phyloP scores from a whole-genome alignment of 2,888 invertebrate genomes.

The Abrostola triplasia region DNA sequence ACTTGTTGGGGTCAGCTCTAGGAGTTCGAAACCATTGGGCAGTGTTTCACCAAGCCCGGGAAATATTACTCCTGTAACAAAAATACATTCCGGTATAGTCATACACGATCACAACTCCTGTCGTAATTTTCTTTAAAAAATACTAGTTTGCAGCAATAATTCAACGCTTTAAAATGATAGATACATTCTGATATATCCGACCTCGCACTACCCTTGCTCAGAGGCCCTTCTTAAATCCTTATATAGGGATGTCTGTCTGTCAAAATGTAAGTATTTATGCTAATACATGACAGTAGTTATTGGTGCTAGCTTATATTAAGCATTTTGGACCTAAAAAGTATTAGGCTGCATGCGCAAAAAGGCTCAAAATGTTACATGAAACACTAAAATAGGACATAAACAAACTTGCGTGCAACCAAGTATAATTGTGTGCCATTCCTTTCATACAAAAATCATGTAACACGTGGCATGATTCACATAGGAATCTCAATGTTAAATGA shows the following conservation, averaged over 20 bases:
- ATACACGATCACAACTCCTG: too few species aligned
- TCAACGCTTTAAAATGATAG: too few species aligned
- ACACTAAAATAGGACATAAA: conserved; percentile 6
- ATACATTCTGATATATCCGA: too few species aligned
- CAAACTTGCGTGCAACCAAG: conserved; percentile 12
- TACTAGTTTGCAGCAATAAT: too few species aligned
- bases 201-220: too few species aligned
- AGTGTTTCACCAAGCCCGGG: conserved; percentile 95
- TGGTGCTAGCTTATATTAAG: too few species aligned
- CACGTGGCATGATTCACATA: conserved; percentile 18
- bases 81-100: conserved; percentile 3
- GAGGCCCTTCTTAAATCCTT: too few species aligned
- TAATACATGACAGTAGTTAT: too few species aligned
- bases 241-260: too few species aligned
- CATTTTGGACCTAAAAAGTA: too few species aligned
- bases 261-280: too few species aligned
- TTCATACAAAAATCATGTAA: conserved; percentile 9
- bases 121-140: too few species aligned
- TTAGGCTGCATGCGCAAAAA: neutral
- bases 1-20: conserved; percentile 94
- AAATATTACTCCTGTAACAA: conserved; percentile 88
- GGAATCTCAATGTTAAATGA: conserved; percentile 37
- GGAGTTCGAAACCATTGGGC: conserved; percentile 93
- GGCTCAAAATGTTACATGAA: neutral
- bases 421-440: neutral